Conservation (phyloP, 2,888 invertebrate species). For the Corbicula japonica region DNA sequence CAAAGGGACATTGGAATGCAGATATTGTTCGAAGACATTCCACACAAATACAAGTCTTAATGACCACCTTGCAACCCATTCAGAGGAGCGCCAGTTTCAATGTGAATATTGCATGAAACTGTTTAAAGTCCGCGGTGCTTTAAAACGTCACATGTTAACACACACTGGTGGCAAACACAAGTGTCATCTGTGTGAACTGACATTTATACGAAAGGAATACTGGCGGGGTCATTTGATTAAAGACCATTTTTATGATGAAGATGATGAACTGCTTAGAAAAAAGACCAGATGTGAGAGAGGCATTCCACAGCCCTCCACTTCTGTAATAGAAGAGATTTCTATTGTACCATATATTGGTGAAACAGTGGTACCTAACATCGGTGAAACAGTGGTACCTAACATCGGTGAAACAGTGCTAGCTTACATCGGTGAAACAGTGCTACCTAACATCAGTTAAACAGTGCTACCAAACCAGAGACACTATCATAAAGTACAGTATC, state of each 20-base stretch:
- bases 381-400: too few relatives aligned
- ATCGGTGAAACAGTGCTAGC: too few relatives aligned
- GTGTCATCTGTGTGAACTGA: neutral
- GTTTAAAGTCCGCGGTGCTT: neutral
- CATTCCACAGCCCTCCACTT: too few relatives aligned
- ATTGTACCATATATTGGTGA: too few relatives aligned
- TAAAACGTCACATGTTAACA: neutral
- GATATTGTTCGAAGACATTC: neutral
- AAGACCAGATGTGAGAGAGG: neutral
- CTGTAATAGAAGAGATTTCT: too few relatives aligned
- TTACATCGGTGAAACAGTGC: too few relatives aligned
- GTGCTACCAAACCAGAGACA: too few relatives aligned
- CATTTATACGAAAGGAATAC: neutral
- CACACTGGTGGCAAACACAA: neutral
- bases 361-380: too few relatives aligned
- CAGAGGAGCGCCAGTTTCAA: neutral
- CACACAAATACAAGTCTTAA: neutral
- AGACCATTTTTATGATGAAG: neutral
- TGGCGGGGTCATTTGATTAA: neutral
- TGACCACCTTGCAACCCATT: neutral
- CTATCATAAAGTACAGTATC: too few relatives aligned
- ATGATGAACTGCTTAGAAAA: neutral
- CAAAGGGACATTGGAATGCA: neutral
- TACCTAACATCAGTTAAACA: too few relatives aligned
- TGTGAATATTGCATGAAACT: neutral